These are phyloP conservation scores for Octodonta nipae DNA, from an alignment of 2,888 invertebrate species.

Conservation along the genomic window DNA sequence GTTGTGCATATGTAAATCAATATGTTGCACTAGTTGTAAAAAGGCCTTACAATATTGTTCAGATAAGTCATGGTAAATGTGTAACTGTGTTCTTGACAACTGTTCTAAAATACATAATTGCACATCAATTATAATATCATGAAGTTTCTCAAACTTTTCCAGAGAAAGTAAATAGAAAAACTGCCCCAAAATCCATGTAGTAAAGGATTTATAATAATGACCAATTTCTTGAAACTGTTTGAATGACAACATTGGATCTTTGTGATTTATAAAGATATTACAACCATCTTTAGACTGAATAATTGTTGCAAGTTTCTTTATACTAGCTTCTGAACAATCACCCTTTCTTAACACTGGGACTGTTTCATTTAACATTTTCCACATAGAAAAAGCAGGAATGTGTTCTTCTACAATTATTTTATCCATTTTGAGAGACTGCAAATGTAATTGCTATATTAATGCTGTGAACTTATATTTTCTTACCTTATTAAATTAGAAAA, in stretches of 20 bases:
- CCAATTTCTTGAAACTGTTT: conserved; percentile 35
- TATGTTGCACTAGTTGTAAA: too few relatives aligned
- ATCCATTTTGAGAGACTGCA: too few relatives aligned
- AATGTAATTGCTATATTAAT: too few relatives aligned
- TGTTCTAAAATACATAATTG: conserved; percentile 44
- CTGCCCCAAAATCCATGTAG: conserved; percentile 53
- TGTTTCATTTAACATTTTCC: conserved; percentile 52
- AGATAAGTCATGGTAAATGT: conserved; percentile 39
- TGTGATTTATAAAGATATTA: conserved; percentile 41
- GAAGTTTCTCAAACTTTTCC: conserved; percentile 41
- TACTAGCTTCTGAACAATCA: conserved; percentile 41
- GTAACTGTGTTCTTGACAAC: conserved; percentile 39
- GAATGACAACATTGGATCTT: conserved; percentile 37
- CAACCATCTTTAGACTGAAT: conserved; percentile 45
- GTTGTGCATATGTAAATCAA: conserved; percentile 4
- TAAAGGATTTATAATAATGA: conserved; percentile 39
- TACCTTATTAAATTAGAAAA: too few relatives aligned
- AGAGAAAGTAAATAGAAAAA: conserved; percentile 50
- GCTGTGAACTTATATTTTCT: too few relatives aligned
- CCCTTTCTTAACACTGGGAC: conserved; percentile 35
- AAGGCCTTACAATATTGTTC: conserved; percentile 39
- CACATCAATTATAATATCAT: conserved; percentile 40
- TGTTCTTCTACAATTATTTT: conserved; percentile 13
- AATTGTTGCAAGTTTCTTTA: conserved; percentile 46
- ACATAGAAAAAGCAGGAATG: conserved; percentile 34